Conservation (phyloP, 2,113 vertebrate species). For the Neoarius graeffei region DNA sequence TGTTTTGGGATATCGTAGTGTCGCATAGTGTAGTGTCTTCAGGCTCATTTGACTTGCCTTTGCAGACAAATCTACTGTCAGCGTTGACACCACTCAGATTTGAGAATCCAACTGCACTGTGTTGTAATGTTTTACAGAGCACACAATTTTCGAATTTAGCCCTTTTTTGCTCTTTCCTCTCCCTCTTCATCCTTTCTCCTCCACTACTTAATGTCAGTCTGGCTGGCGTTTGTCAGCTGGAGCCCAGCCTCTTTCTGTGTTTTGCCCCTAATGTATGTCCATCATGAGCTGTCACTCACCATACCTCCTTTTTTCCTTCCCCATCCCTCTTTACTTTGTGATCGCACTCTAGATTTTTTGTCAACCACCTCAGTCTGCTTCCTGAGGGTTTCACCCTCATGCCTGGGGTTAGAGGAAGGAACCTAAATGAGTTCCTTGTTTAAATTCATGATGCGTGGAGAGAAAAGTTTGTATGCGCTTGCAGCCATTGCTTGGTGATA, state of each 20-base stretch:
- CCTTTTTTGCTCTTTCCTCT: neutral
- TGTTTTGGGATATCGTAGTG: no score
- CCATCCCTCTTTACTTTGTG: conserved; percentile 5
- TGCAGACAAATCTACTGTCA: neutral
- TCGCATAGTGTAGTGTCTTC: no score
- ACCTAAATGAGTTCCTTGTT: conserved; percentile 42
- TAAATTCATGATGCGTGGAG: conserved; percentile 61
- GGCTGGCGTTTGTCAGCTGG: conserved; percentile 20
- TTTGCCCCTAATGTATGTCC: conserved; percentile 29
- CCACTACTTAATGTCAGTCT: conserved; percentile 32
- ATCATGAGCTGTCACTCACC: conserved; percentile 18
- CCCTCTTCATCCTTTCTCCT: neutral
- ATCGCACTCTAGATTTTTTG: neutral
- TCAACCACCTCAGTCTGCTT: neutral
- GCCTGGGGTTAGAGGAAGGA: neutral
- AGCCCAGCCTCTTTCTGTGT: conserved; percentile 8
- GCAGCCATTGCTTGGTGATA: conserved; percentile 66
- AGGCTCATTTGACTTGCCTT: neutral
- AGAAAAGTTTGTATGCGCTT: conserved; percentile 53
- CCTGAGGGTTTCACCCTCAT: conserved; percentile 29
- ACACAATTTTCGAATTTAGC: conserved; percentile 19
- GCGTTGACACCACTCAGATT: neutral
- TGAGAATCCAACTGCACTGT: no score
- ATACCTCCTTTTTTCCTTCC: neutral
- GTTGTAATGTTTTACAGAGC: conserved; percentile 15